Conservation (phyloP, 2,888 invertebrate species). For the Cataglyphis albicans region DNA sequence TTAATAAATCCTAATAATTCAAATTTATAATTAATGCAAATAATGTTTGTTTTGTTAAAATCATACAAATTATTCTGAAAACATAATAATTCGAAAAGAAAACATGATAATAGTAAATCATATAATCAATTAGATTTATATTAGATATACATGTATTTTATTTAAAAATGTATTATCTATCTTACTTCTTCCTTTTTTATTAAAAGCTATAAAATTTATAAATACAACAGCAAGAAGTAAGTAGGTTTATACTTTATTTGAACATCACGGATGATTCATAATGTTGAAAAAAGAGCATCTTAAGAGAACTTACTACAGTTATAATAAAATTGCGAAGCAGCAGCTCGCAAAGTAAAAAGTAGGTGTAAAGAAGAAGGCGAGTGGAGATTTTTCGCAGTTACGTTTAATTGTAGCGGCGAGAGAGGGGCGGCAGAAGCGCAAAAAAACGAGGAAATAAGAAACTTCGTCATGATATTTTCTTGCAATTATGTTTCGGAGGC, state of each 20-base stretch:
- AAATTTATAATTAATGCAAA: neutral
- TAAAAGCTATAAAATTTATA: conserved; percentile 2
- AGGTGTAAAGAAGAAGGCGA: conserved; percentile 42
- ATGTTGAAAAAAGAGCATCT: neutral
- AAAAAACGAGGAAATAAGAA: conserved; percentile 24
- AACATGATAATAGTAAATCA: neutral
- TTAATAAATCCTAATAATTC: neutral
- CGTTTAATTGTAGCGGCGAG: conserved; percentile 35
- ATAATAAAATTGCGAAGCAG: conserved; percentile 53
- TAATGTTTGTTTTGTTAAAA: neutral
- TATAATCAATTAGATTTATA: neutral
- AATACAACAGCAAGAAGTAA: neutral
- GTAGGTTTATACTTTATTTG: neutral
- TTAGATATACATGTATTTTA: neutral
- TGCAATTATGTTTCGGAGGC: conserved; percentile 62
- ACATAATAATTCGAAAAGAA: neutral
- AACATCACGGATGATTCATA: conserved; percentile 10
- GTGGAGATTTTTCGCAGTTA: conserved; percentile 52
- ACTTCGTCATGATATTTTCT: conserved; percentile 61
- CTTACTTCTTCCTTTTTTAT: conserved; percentile 10
- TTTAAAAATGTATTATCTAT: neutral
- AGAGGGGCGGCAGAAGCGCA: neutral
- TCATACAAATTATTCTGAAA: neutral
- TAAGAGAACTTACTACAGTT: conserved; percentile 34
- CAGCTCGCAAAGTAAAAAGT: conserved; percentile 50